Evolutionary conservation across 2,113 vertebrate genomes (phyloP).

Genomic region (Myotis davidii): DNA sequence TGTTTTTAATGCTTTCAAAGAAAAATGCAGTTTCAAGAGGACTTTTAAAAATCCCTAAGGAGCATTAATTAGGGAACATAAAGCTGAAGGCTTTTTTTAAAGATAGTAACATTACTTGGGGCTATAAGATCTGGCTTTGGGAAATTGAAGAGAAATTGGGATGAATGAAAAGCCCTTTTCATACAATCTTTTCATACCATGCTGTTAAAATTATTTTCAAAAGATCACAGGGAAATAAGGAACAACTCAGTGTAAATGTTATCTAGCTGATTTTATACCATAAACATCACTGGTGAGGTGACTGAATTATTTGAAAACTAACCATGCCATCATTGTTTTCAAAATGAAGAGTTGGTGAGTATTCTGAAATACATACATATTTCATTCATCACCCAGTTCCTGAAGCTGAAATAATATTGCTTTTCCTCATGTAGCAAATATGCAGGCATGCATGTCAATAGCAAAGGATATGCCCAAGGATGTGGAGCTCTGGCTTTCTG

Average conservation of each 20-base stretch:
- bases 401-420: neutral
- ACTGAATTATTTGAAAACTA: conserved; percentile 10
- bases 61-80: conserved; percentile 4
- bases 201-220: conserved; percentile 45
- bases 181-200: neutral
- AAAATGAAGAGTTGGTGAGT: neutral
- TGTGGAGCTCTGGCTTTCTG: neutral
- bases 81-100: conserved; percentile 31
- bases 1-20: conserved; percentile 38
- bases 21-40: conserved; percentile 32
- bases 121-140: neutral
- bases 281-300: neutral
- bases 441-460: neutral
- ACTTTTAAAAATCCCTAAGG: conserved; percentile 37
- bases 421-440: neutral
- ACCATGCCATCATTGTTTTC: neutral
- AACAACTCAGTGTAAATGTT: neutral
- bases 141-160: conserved; percentile 1
- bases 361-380: neutral
- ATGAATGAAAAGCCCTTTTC: neutral
- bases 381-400: neutral
- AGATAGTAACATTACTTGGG: neutral
- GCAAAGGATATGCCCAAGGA: neutral
- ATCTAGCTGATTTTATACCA: neutral
- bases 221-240: neutral